Conservation (phyloP, 1,140 invertebrate genomes). For the Drosophila nannoptera region DNA sequence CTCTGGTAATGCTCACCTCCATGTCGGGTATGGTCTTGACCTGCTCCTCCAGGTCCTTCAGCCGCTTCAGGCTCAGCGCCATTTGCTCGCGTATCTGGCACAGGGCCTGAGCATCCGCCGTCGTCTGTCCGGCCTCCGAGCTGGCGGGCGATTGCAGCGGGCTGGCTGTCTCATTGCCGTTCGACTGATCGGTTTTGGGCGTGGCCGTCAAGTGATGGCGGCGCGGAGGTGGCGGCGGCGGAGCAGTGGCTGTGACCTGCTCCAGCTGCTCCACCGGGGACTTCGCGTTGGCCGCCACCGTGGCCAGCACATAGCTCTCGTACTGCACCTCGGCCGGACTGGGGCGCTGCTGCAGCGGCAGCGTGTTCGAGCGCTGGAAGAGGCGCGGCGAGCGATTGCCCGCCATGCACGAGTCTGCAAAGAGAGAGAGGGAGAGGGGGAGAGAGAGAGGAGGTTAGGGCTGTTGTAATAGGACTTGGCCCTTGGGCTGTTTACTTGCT, state of each 20-base stretch:
- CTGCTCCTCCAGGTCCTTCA: conserved; percentile 90
- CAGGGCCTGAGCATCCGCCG: conserved; percentile 65
- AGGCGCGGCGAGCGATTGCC: conserved; percentile 68
- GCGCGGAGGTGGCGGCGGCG: conserved; percentile 68
- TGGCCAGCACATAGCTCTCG: conserved; percentile 74
- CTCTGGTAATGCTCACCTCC: conserved; percentile 81
- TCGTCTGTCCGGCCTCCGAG: conserved; percentile 47
- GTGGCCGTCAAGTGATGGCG: conserved; percentile 54
- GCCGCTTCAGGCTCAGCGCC: conserved; percentile 87
- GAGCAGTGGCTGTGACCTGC: conserved; percentile 21
- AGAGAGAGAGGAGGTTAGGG: too few relatives aligned
- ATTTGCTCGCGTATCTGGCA: conserved; percentile 80
- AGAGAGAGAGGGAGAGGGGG: not conserved
- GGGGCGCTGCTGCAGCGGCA: conserved; percentile 67
- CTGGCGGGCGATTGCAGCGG: conserved; percentile 52
- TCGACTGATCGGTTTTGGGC: conserved; percentile 35
- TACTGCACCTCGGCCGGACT: conserved; percentile 74
- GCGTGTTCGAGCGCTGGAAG: conserved; percentile 63
- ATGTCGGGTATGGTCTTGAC: conserved; percentile 90
- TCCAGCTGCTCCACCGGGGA: conserved; percentile 71
- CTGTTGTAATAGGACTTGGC: too few relatives aligned
- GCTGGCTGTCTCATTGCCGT: conserved; percentile 34
- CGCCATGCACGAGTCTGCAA: conserved; percentile 71
- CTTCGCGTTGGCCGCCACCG: conserved; percentile 76
- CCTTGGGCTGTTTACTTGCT: conserved; percentile 36